A percentile compares a stretch with the other conserved stretches of the same genome.
Evolutionary conservation across 2,888 invertebrate species (phyloP).

Genomic region (Acanthosoma haemorrhoidale): DNA sequence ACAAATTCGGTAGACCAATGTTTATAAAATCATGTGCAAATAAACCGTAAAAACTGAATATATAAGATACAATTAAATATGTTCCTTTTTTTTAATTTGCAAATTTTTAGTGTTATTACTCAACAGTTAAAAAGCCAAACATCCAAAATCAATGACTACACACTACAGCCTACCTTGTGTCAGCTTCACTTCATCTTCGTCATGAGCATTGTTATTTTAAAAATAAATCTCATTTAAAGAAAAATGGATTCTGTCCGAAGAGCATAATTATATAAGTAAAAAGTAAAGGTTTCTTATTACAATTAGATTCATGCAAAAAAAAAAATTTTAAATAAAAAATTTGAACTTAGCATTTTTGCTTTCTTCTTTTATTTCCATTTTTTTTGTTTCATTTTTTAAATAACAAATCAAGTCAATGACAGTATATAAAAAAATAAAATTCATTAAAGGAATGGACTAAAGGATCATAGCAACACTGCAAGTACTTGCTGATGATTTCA

Average conservation of each 20-base stretch:
- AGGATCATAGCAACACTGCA: conserved; percentile 41
- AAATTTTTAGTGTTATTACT: background rate
- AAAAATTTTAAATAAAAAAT: background rate
- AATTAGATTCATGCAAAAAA: background rate
- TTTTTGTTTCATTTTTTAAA: background rate
- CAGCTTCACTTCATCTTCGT: background rate
- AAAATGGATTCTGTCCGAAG: conserved; percentile 27
- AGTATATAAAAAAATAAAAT: background rate
- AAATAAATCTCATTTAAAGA: background rate
- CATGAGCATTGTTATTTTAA: background rate
- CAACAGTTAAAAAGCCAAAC: background rate
- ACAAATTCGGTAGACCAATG: too few species aligned
- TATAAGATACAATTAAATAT: too few species aligned
- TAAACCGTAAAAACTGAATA: too few species aligned
- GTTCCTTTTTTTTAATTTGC: too few species aligned
- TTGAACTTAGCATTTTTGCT: background rate
- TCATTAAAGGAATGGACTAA: conserved; percentile 25
- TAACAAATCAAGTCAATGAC: background rate
- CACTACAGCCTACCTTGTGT: background rate
- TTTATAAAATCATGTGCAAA: too few species aligned
- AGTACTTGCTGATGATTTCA: conserved; percentile 39
- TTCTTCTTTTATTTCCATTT: background rate
- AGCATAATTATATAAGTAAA: conserved; percentile 16
- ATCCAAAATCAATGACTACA: background rate
- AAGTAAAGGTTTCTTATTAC: conserved; percentile 12